Evolutionary conservation across 2,797 vertebrate genomes (phyloP).

Genomic region (Scarus forsteni): DNA sequence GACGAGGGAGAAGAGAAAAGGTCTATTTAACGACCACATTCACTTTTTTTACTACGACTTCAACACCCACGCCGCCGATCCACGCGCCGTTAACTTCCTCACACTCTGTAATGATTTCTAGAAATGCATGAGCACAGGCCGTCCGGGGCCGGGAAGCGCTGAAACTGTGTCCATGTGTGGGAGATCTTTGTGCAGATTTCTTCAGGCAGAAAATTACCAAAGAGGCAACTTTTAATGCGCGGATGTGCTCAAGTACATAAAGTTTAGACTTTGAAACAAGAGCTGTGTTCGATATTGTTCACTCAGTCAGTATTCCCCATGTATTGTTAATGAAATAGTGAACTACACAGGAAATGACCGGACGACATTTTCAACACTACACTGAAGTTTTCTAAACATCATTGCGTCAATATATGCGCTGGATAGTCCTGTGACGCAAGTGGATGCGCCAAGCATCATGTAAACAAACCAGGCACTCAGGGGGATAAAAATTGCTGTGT

Average conservation of each 20-base stretch:
- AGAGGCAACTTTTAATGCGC: neutral
- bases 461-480: too few species aligned
- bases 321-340: too few species aligned
- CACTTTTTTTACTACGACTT: conserved; percentile 12
- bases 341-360: too few species aligned
- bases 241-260: neutral
- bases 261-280: neutral
- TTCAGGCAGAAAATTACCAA: neutral
- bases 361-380: too few species aligned
- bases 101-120: conserved; percentile 11
- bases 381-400: too few species aligned
- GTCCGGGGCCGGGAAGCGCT: conserved; percentile 7
- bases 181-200: neutral
- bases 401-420: too few species aligned
- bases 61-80: conserved; percentile 31
- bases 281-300: too few species aligned
- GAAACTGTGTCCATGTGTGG: conserved; percentile 3
- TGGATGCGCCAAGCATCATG: too few species aligned
- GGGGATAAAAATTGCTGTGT: too few species aligned
- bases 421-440: too few species aligned
- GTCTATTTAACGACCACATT: conserved; percentile 44
- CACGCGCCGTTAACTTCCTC: conserved; percentile 18
- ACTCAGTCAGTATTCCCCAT: too few species aligned
- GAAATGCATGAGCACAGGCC: neutral
- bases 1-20: conserved; percentile 51